Evolutionary conservation across 1,140 invertebrate species (phyloP).

Genomic region (Apolygus lucorum): DNA sequence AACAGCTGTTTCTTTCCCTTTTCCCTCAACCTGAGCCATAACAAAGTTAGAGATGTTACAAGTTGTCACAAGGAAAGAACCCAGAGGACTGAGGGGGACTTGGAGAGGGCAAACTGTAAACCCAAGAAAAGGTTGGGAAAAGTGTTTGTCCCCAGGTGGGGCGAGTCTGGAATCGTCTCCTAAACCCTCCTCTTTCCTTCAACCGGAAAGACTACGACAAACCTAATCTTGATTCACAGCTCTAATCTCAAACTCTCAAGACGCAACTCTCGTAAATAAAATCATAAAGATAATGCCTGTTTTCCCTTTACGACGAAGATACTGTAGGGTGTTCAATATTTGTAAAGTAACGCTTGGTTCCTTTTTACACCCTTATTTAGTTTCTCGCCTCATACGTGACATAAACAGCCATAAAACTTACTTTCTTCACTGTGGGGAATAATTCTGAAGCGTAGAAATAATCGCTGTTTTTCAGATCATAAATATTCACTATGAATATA

Average conservation of each 20-base stretch:
- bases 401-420: too few relatives aligned
- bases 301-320: too few relatives aligned
- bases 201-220: background rate
- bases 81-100: background rate
- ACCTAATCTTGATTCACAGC: slow-evolving; percentile 20
- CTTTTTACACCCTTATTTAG: too few relatives aligned
- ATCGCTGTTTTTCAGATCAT: too few relatives aligned
- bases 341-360: too few relatives aligned
- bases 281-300: slow-evolving; percentile 9
- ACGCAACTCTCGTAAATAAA: slow-evolving; percentile 16
- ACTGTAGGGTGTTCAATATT: too few relatives aligned
- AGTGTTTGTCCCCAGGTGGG: background rate
- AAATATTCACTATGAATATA: too few relatives aligned
- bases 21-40: background rate
- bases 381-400: too few relatives aligned
- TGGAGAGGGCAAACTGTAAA: background rate
- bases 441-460: too few relatives aligned
- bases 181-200: background rate
- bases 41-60: slow-evolving; percentile 21
- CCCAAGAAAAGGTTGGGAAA: background rate
- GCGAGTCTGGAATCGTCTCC: background rate
- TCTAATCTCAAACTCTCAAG: slow-evolving; percentile 13
- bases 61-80: slow-evolving; percentile 1
- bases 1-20: slow-evolving; percentile 18
- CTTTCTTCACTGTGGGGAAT: too few relatives aligned